These are phyloP conservation scores for Notarius quadriscutis DNA, from an alignment of 2,113 vertebrate genomes.

Conservation along the genomic window DNA sequence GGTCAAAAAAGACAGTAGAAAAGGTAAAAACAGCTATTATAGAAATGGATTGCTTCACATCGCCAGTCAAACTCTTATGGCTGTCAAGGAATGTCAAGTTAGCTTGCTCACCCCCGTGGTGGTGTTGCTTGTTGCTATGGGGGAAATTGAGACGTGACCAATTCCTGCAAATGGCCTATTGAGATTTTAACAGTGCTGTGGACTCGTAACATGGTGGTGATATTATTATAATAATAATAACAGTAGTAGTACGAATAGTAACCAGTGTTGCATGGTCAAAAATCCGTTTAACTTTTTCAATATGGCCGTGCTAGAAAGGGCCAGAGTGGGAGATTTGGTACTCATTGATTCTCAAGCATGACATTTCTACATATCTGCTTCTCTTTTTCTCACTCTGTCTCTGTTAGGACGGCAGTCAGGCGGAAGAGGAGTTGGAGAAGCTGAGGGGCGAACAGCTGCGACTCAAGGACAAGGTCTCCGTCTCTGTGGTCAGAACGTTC, in stretches of 20 bases:
- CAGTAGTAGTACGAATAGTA: not conserved
- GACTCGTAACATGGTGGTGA: no score
- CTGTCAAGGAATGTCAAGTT: no score
- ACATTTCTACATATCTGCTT: not conserved
- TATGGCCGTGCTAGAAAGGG: not conserved
- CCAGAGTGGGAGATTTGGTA: not conserved
- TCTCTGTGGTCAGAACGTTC: not conserved
- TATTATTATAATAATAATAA: not conserved
- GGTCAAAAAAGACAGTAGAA: no score
- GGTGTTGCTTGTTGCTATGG: no score
- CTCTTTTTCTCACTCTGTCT: not conserved
- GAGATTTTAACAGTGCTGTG: not conserved
- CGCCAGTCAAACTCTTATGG: no score
- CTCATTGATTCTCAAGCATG: not conserved
- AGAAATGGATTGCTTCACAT: no score
- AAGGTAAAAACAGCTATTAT: no score
- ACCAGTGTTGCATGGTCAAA: not conserved
- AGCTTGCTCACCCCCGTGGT: no score
- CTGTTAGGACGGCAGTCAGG: conserved; percentile 41
- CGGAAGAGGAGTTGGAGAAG: conserved; percentile 53
- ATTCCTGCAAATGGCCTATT: no score
- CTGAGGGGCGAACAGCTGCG: conserved; percentile 61
- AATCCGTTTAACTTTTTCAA: not conserved
- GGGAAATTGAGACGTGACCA: no score
- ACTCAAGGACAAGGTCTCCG: conserved; percentile 63